Evolutionary conservation across 2,888 invertebrate genomes (phyloP).

Genomic region (Furcula furcula): DNA sequence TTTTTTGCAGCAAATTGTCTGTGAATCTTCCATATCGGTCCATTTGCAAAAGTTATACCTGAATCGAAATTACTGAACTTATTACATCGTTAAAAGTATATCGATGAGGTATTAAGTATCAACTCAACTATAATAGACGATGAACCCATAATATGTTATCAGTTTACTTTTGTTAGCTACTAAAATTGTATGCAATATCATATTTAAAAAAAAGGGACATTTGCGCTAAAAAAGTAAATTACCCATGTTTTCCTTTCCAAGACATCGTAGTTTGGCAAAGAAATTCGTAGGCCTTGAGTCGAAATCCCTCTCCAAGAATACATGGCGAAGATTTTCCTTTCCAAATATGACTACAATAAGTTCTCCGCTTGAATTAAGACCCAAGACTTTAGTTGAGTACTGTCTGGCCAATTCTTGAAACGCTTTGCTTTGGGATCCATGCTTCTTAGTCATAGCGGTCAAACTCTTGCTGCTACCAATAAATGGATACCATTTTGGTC

Average conservation of each 20-base stretch:
- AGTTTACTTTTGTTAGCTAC: too few relatives aligned
- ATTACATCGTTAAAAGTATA: too few relatives aligned
- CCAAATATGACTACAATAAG: slow-evolving; percentile 84
- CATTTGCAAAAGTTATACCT: slow-evolving; percentile 88
- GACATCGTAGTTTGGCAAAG: slow-evolving; percentile 84
- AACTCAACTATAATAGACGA: too few relatives aligned
- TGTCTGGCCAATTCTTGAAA: slow-evolving; percentile 78
- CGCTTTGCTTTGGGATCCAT: slow-evolving; percentile 81
- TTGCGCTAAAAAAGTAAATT: too few relatives aligned
- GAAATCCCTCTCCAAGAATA: slow-evolving; percentile 83
- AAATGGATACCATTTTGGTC: slow-evolving; percentile 69
- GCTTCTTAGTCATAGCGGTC: slow-evolving; percentile 38
- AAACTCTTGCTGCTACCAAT: slow-evolving; percentile 55
- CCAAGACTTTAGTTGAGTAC: slow-evolving; percentile 84
- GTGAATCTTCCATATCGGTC: slow-evolving; percentile 84
- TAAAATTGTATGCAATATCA: too few relatives aligned
- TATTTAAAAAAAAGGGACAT: too few relatives aligned
- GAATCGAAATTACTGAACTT: too few relatives aligned
- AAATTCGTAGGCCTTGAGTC: slow-evolving; percentile 88
- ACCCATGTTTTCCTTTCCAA: slow-evolving; percentile 85
- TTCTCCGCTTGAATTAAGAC: slow-evolving; percentile 84
- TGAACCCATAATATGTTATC: too few relatives aligned
- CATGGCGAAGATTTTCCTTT: slow-evolving; percentile 82
- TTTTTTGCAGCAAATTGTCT: slow-evolving; percentile 85
- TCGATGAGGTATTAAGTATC: too few relatives aligned